Conservation (phyloP, 30 jellyfish, hydroid and myxozoan genomes). For the Cassiopea andromeda region DNA sequence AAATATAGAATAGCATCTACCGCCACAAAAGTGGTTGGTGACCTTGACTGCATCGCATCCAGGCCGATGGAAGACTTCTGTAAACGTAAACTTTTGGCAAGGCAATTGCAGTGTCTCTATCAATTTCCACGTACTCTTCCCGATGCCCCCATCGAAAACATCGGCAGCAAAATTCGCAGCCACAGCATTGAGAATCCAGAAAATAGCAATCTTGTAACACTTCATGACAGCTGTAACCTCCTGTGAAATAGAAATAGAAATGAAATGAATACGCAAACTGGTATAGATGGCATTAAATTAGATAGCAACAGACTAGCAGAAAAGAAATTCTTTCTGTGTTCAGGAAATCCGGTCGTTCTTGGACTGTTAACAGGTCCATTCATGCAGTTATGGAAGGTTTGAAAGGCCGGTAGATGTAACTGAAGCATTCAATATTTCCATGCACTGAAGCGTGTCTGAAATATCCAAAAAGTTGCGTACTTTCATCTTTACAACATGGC, state of each 20-base stretch:
- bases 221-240: not conserved
- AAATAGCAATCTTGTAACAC: not conserved
- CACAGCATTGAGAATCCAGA: not conserved
- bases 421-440: no score
- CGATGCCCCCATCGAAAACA: not conserved
- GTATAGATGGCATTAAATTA: not conserved
- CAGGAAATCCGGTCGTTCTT: no score
- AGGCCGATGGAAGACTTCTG: not conserved
- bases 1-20: not conserved
- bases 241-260: not conserved
- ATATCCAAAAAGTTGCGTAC: no score
- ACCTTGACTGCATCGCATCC: not conserved
- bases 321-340: no score
- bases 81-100: not conserved
- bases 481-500: no score
- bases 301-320: no score
- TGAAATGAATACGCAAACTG: not conserved
- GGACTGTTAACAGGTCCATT: no score
- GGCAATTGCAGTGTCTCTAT: not conserved
- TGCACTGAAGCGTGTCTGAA: no score
- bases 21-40: not conserved
- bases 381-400: no score
- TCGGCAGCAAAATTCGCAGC: not conserved
- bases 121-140: not conserved
- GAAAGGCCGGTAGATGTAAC: no score